Evolutionary conservation across 64 coral and sea anemone species (phyloP).

Genomic region (Montipora cactus): DNA sequence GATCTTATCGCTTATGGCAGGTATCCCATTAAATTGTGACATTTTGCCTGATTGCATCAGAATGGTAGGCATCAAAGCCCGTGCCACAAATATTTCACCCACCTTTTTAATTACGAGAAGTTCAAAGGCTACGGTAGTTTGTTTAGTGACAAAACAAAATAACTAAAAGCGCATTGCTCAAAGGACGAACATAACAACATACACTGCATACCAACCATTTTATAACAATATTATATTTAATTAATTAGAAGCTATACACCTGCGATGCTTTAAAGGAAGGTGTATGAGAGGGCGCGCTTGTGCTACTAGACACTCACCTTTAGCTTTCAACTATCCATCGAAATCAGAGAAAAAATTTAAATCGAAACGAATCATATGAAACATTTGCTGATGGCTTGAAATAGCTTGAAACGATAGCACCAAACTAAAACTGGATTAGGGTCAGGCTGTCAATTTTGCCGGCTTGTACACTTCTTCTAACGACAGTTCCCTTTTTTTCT

Average conservation of each 20-base stretch:
- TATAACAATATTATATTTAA: not conserved
- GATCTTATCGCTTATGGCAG: not conserved
- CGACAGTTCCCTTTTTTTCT: not conserved
- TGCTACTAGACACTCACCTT: no score
- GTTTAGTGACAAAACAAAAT: not conserved
- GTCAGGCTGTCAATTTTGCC: no score
- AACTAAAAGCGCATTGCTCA: not conserved
- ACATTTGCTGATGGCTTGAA: not conserved
- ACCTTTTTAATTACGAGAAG: no score
- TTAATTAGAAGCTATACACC: not conserved
- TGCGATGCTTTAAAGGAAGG: no score
- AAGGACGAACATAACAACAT: not conserved
- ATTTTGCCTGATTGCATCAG: not conserved
- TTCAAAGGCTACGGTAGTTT: not conserved
- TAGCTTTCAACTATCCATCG: no score
- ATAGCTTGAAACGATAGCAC: not conserved
- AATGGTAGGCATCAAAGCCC: not conserved
- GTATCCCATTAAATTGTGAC: not conserved
- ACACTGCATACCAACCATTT: not conserved
- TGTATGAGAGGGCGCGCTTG: no score
- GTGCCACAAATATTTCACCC: not conserved
- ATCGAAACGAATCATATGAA: not conserved
- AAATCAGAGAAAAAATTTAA: no score
- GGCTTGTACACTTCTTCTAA: no score
- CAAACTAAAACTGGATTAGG: not conserved